Base-by-base conservation (phyloP, 1,140 invertebrate species). In the Leptinotarsa lineolata region DNA sequence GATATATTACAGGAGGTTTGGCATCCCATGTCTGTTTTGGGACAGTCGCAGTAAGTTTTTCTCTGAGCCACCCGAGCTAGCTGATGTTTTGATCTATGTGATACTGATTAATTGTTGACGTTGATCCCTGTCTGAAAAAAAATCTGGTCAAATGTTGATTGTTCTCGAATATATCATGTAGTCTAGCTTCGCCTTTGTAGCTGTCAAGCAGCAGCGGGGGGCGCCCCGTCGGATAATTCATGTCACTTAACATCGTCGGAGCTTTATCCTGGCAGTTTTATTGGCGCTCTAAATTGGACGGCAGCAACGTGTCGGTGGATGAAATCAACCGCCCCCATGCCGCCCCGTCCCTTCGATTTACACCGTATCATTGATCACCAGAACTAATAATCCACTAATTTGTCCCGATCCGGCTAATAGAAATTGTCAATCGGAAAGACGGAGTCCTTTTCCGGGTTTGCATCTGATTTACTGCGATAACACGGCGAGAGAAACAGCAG, bases 321-420 rank as follows among this genome's bases (percentile, higher is more conserved):
- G 67, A 73, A 16, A 64, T 24, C 16, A n/a, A 24, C 70, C 24
- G 44, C 39, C 48, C 46, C 64, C 58, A 59, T 24, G n/a, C 63
- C 64, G 18, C 39, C 24, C 61, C 65, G 44, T 66, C 71, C 48
- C 70, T 60, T 65, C 72, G 76, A 80, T 81, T 81, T 80, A 77
- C 81, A 82, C 80, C 79, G 80, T 80, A 78, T 78, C 81, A 82
- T 82, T 81, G 80, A 82, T 82, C 81, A 81, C 77, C 78, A 72
- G 74, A 72, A 80, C 78, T 82, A 82, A 82, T 82, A 82, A 82
- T 82, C 81, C 80, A 79, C 81, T 82, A 82, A 82, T 82, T 82
- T 81, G 81, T 82, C 77, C 76, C 72, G 70, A 75, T 65, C 73
- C 68, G 78, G 78, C 77, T 82, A 81, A 82, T 81, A 82, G 79